Evolutionary conservation across 2,113 vertebrate species (phyloP).

Genomic region (Thalassarche chlororhynchos): DNA sequence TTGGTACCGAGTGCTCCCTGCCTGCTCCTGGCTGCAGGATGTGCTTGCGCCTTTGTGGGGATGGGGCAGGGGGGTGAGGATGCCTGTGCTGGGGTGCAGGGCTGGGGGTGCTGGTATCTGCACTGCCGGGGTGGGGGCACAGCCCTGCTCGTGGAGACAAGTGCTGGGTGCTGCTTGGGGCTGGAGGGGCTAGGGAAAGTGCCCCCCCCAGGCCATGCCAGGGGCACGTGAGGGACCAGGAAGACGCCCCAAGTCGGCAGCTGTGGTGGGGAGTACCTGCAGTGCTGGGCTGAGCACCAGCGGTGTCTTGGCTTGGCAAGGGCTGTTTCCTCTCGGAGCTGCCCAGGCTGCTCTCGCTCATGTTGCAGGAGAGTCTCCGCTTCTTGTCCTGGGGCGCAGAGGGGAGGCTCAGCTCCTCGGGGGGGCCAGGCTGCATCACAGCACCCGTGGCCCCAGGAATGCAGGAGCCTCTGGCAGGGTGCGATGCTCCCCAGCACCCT

Average conservation of each 20-base stretch:
- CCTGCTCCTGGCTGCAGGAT: not conserved
- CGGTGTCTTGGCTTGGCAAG: fast-evolving
- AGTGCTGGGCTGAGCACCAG: not conserved
- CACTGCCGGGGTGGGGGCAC: not conserved
- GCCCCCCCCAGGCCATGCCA: too few relatives aligned
- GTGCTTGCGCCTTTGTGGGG: not conserved
- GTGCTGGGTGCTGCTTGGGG: not conserved
- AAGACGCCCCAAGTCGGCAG: fast-evolving
- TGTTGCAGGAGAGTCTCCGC: not conserved
- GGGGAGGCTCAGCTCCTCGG: not conserved
- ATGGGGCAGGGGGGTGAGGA: not conserved
- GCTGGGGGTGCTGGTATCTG: too few relatives aligned
- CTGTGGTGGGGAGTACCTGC: not conserved
- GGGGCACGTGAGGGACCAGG: not conserved
- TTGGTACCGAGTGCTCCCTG: not conserved
- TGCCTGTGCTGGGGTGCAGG: not conserved
- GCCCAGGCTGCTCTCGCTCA: not conserved
- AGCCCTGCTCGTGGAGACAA: not conserved
- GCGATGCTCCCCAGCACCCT: not conserved
- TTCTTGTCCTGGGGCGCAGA: not conserved
- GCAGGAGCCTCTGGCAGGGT: not conserved
- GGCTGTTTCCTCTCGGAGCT: not conserved
- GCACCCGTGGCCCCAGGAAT: fast-evolving
- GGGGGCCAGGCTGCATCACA: not conserved
- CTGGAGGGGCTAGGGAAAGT: not conserved